A percentile compares a stretch with the other conserved stretches of the same genome.
phyloP scores from a whole-genome alignment of 2,888 invertebrate genomes.

The Epinotia nisella region DNA sequence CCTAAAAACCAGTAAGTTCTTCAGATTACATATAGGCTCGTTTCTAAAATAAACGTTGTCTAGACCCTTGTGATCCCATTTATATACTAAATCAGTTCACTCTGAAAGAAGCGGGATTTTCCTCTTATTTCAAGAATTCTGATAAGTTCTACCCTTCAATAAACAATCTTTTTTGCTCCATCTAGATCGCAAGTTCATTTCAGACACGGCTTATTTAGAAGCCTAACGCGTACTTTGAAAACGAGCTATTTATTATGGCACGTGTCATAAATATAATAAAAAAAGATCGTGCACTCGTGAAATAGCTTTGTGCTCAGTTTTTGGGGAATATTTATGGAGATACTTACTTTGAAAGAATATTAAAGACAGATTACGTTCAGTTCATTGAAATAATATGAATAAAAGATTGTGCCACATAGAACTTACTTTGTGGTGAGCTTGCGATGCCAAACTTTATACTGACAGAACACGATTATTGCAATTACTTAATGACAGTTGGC shows the following conservation, averaged over 20 bases:
- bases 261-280: not conserved
- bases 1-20: no score
- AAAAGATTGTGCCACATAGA: no score
- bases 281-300: not conserved
- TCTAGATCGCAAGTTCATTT: constrained; percentile 1
- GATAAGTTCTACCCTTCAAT: constrained; percentile 2
- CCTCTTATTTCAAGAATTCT: not conserved
- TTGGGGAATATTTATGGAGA: no score
- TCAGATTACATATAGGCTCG: not conserved
- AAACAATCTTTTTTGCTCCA: not conserved
- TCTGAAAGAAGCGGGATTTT: not conserved
- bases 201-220: not conserved
- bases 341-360: no score
- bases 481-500: no score
- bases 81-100: not conserved
- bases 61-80: not conserved
- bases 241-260: not conserved
- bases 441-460: no score
- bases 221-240: constrained; percentile 18
- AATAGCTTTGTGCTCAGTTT: not conserved
- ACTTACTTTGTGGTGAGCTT: no score
- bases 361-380: no score
- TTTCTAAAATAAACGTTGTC: not conserved
- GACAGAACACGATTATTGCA: no score
- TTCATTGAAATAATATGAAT: no score